Percentiles rank a stretch among this genome's conserved stretches.
These are phyloP conservation scores for Drosophila aff. DNA, from an alignment of 1,140 invertebrate genomes.

Conservation along the genomic window DNA sequence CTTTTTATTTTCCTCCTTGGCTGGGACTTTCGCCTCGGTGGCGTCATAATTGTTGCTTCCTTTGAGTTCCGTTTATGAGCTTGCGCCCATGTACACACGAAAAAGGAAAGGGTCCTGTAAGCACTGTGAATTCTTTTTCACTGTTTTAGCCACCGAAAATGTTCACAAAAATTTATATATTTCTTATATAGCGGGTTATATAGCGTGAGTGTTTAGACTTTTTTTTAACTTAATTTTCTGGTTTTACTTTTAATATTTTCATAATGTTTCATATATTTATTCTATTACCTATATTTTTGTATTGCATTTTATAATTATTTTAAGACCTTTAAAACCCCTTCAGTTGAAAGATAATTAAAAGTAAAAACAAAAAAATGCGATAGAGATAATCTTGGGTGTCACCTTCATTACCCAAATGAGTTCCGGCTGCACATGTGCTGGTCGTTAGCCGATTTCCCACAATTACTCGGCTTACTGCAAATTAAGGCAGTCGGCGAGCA, in stretches of 20 bases:
- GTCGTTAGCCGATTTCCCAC: slow-evolving; percentile 37
- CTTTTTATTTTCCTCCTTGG: slow-evolving; percentile 6
- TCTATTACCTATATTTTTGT: neutral
- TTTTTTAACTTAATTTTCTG: too few species aligned
- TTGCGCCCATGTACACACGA: neutral
- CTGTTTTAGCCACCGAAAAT: neutral
- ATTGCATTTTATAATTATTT: neutral
- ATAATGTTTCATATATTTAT: neutral
- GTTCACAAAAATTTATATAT: neutral
- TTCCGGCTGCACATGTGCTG: slow-evolving; percentile 32
- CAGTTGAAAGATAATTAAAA: neutral
- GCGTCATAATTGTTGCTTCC: slow-evolving; percentile 61
- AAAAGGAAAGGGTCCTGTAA: neutral
- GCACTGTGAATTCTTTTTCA: neutral
- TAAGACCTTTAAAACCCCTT: neutral
- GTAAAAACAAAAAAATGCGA: neutral
- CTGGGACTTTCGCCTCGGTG: slow-evolving; percentile 5
- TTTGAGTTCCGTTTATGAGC: slow-evolving; percentile 1
- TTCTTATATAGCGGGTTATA: neutral
- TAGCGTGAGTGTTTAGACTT: too few species aligned
- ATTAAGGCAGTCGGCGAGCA: slow-evolving; percentile 8
- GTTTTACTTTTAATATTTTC: neutral
- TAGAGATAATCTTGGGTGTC: slow-evolving; percentile 2
- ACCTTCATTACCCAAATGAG: slow-evolving; percentile 41
- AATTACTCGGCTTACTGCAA: slow-evolving; percentile 22